A percentile compares a stretch with the other conserved stretches of the same genome.
Evolutionary conservation across 2,888 invertebrate genomes (phyloP).

Genomic region (Pyralis farinalis): DNA sequence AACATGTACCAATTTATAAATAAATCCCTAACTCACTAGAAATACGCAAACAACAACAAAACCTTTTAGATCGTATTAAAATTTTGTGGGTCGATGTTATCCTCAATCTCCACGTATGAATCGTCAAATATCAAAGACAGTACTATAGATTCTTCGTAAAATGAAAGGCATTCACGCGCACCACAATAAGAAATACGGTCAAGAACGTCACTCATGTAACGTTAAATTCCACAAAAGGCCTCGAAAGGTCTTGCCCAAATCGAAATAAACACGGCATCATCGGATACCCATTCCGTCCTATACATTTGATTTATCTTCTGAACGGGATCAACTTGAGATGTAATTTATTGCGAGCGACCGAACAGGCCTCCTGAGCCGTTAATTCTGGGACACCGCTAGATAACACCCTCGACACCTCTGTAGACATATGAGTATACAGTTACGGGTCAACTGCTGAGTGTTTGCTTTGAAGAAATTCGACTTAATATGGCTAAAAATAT

Average conservation of each 20-base stretch:
- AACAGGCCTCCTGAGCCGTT: constrained; percentile 47
- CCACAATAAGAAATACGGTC: constrained; percentile 31
- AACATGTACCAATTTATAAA: too few species aligned
- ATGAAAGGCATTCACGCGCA: constrained; percentile 17
- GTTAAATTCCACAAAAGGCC: constrained; percentile 37
- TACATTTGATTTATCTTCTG: constrained; percentile 69
- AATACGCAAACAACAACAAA: too few species aligned
- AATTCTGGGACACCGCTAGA: constrained; percentile 55
- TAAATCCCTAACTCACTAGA: too few species aligned
- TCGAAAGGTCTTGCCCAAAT: constrained; percentile 37
- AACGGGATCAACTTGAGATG: constrained; percentile 58
- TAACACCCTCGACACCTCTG: constrained; percentile 53
- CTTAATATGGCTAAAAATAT: too few species aligned
- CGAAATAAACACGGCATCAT: constrained; percentile 48
- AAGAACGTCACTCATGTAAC: constrained; percentile 39
- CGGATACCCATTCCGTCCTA: constrained; percentile 57
- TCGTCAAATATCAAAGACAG: not conserved
- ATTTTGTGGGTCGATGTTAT: too few species aligned
- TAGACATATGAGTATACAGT: constrained; percentile 12
- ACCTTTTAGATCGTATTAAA: too few species aligned
- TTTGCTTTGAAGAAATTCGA: too few species aligned
- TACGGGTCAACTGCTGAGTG: not conserved
- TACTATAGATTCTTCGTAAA: not conserved
- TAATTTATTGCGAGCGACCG: constrained; percentile 58
- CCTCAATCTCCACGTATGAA: not conserved